Conservation (phyloP, 2,888 invertebrate genomes). For the Thumatha senex region DNA sequence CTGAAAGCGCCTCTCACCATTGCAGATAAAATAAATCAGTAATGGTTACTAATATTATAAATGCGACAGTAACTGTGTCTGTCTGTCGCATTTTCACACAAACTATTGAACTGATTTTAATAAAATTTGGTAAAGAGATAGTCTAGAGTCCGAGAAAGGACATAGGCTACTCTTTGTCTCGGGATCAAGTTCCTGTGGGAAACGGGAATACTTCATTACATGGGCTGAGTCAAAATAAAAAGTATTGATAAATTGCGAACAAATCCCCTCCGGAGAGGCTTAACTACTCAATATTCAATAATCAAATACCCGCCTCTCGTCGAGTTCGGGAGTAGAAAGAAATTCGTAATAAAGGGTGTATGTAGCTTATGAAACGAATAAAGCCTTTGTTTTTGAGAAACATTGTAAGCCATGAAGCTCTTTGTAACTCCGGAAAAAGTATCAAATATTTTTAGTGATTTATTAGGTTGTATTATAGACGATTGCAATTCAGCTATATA, state of each 20-base stretch:
- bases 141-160: too few species aligned
- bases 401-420: background rate
- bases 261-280: conserved; percentile 24
- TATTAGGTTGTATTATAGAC: background rate
- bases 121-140: too few species aligned
- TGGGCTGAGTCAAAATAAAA: too few species aligned
- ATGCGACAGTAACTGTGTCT: too few species aligned
- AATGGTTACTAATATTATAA: too few species aligned
- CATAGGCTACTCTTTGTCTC: too few species aligned
- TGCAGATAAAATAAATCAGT: too few species aligned
- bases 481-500: background rate
- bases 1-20: background rate
- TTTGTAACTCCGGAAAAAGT: background rate
- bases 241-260: conserved; percentile 20
- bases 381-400: conserved; percentile 5
- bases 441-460: background rate
- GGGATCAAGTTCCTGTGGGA: too few species aligned
- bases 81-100: too few species aligned
- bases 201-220: too few species aligned
- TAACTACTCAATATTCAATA: conserved; percentile 35
- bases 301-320: conserved; percentile 33
- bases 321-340: conserved; percentile 23
- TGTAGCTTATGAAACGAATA: conserved; percentile 18
- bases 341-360: conserved; percentile 26
- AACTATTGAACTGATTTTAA: too few species aligned